A percentile compares a stretch with the other conserved stretches of the same genome.
phyloP scores from a whole-genome alignment of 2,113 vertebrate species.

The Zapus hudsonius region DNA sequence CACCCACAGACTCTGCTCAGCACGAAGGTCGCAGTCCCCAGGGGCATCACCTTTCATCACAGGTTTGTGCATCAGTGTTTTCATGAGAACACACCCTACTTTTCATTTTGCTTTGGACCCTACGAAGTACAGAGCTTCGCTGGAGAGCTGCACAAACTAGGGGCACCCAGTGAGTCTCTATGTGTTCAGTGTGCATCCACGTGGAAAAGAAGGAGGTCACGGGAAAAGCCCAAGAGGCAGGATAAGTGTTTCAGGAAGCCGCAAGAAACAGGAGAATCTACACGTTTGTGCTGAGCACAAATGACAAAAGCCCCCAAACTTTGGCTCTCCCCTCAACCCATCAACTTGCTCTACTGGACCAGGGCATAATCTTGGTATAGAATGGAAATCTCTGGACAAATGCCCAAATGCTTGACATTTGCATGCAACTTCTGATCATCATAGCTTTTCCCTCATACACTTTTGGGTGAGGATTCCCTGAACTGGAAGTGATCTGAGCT shows the following conservation, averaged over 20 bases:
- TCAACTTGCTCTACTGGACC: not conserved
- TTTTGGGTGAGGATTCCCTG: not conserved
- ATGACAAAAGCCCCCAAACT: not conserved
- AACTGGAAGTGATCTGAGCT: not conserved
- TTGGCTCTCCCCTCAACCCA: not conserved
- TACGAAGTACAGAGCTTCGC: not conserved
- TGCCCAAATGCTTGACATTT: not conserved
- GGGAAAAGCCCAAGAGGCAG: not conserved
- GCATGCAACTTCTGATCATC: not conserved
- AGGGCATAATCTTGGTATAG: not conserved
- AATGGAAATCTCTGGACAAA: not conserved
- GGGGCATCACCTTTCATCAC: too few relatives aligned
- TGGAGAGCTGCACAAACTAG: not conserved
- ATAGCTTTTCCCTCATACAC: not conserved
- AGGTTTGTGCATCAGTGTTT: not conserved
- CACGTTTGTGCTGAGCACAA: too few relatives aligned
- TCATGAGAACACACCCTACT: not conserved
- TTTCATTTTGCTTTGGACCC: not conserved
- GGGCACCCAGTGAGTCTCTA: not conserved
- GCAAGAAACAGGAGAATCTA: not conserved
- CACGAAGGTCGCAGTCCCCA: not conserved
- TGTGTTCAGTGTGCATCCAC: not conserved
- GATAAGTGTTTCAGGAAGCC: not conserved
- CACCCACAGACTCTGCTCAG: not conserved
- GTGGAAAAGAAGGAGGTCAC: not conserved